A percentile compares a stretch with the other conserved stretches of the same genome.
Conservation (phyloP, 2,888 invertebrate genomes). For the Synergus itoensis region DNA sequence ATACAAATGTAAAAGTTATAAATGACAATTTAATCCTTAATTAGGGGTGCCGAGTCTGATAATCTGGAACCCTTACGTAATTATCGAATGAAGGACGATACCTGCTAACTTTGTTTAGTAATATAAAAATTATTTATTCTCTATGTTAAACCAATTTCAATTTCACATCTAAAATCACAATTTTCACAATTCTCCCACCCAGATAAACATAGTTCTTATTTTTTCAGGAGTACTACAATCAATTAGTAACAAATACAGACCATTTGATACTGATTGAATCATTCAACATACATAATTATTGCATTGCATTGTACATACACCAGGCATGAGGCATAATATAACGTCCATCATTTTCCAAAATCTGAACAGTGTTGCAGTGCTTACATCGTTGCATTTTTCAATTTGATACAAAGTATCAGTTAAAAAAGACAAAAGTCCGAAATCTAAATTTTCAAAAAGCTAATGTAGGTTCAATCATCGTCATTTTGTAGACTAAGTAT, state of each 20-base stretch:
- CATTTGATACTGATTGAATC: slow-evolving; percentile 39
- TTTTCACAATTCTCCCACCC: slow-evolving; percentile 36
- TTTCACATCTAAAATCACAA: slow-evolving; percentile 35
- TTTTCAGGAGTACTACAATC: slow-evolving; percentile 27
- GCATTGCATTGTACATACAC: slow-evolving; percentile 42
- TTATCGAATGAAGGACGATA: slow-evolving; percentile 33
- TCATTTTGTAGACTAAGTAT: slow-evolving; percentile 34
- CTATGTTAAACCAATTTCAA: slow-evolving; percentile 40
- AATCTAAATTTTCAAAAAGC: neutral
- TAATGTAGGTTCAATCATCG: neutral
- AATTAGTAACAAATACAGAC: slow-evolving; percentile 40
- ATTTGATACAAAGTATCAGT: slow-evolving; percentile 33
- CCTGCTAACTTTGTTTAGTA: slow-evolving; percentile 33
- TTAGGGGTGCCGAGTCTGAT: slow-evolving; percentile 11
- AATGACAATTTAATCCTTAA: slow-evolving; percentile 42
- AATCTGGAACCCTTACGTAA: slow-evolving; percentile 25
- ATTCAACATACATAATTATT: slow-evolving; percentile 41
- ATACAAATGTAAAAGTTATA: slow-evolving; percentile 40
- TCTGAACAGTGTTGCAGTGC: slow-evolving; percentile 17
- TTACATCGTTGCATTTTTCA: slow-evolving; percentile 39
- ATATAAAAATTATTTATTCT: slow-evolving; percentile 40
- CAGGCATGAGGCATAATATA: slow-evolving; percentile 38
- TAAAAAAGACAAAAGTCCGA: neutral
- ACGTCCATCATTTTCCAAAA: slow-evolving; percentile 28
- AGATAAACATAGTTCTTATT: slow-evolving; percentile 22